Base-by-base conservation (phyloP, 2,888 invertebrate species). In the Drosophila testacea region DNA sequence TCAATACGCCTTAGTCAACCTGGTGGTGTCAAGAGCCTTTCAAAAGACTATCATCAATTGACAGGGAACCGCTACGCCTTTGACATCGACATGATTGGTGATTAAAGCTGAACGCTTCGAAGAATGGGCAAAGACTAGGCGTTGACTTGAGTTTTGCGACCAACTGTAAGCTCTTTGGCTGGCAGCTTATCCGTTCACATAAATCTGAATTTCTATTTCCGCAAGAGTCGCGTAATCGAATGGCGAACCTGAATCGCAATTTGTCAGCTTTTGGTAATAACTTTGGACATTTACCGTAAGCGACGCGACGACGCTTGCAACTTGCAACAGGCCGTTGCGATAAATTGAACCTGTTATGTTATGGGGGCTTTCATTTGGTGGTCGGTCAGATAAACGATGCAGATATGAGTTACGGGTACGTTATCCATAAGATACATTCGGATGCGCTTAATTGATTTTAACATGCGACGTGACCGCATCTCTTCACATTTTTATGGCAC, bases 231-330 rank as follows among this genome's bases (percentile, higher is more conserved):
- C 86, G 75, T 72, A 72, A 72, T 74, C 81, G 48, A 69, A 73
- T 65, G 69, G 63, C 76, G 44, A 50, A 64, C 69, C 70, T 69
- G 73, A 85, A 76, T 76, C 67, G 87, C 86, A 87, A 85, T 85
- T 85, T 89, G 85, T 89, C 89, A 83, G 89, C 89, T 89, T 85
- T 87, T 79, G 81, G 88, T 89, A 79, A 88, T 86, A 85, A 87
- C 84, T 88, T 88, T 83, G 77, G 81, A 81, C 84, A 83, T 84
- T 86, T 83, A 88, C 87, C 84, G 84, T 83, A 81, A 84, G 83
- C 73, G 70, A 62, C 47, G 34, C 32, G 11, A 42, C 13, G 48
- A 39, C 41, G 50, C 36, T 52, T 61, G 54, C 59, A 36, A 48
- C 47, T 46, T 60, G 60, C 47, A 48, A 34, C 61, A 39, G 34